phyloP scores from a whole-genome alignment of 2,888 invertebrate genomes.

The Cybosia mesomella region DNA sequence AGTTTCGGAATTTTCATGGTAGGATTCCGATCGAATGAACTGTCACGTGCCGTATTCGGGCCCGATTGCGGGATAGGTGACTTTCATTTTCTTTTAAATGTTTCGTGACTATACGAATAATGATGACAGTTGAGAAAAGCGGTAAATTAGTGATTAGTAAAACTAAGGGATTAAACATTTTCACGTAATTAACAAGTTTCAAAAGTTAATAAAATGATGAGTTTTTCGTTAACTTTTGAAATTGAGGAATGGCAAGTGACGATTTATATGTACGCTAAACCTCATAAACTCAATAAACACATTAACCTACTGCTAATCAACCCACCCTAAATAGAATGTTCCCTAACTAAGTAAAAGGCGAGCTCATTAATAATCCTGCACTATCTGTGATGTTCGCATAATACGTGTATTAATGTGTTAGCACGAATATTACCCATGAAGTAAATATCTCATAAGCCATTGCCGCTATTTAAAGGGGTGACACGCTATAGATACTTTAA shows the following conservation, averaged over 20 bases:
- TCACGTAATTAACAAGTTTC: not conserved
- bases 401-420: not conserved
- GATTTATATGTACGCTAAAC: not conserved
- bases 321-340: not conserved
- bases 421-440: not conserved
- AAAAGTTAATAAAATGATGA: too few relatives aligned
- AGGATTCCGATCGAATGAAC: too few relatives aligned
- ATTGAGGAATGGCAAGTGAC: not conserved
- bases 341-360: not conserved
- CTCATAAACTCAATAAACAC: not conserved
- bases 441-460: not conserved
- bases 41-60: too few relatives aligned
- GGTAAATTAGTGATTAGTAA: too few relatives aligned
- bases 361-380: not conserved
- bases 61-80: too few relatives aligned
- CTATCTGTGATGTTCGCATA: constrained; percentile 4
- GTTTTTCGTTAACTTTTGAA: too few relatives aligned
- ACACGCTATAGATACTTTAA: not conserved
- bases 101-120: too few relatives aligned
- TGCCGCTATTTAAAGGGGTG: not conserved
- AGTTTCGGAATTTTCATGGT: too few relatives aligned
- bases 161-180: not conserved
- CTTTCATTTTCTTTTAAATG: too few relatives aligned
- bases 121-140: too few relatives aligned
- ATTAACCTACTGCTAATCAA: not conserved